Base-by-base conservation (phyloP, 2,888 invertebrate genomes). In the Stegana nigrithorax region DNA sequence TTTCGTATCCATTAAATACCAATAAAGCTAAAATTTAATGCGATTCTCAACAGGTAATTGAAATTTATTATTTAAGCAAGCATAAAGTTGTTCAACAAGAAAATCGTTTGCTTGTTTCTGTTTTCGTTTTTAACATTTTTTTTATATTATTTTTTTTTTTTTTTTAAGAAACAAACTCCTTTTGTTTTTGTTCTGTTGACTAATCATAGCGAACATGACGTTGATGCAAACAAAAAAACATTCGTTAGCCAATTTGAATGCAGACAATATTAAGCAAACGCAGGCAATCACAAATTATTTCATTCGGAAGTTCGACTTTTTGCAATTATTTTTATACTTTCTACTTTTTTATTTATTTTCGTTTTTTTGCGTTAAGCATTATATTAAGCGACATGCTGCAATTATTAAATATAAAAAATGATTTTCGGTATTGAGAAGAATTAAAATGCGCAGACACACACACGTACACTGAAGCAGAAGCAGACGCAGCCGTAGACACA, bases 301-400 rank as follows among this genome's bases (percentile, higher is more conserved):
- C n/a, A n/a, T n/a, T n/a, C n/a, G n/a, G n/a, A n/a, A n/a, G n/a
- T n/a, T n/a, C n/a, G n/a, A n/a, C n/a, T n/a, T n/a, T n/a, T n/a
- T n/a, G n/a, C n/a, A n/a, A n/a, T n/a, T n/a, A n/a, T n/a, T n/a
- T n/a, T n/a, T n/a, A n/a, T n/a, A n/a, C n/a, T n/a, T n/a, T n/a
- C n/a, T 73, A 62, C 53, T n/a, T n/a, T n/a, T n/a, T n/a, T n/a
- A n/a, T n/a, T n/a, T n/a, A n/a, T n/a, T n/a, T n/a, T n/a, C n/a
- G n/a, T n/a, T n/a, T n/a, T n/a, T n/a, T n/a, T n/a, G n/a, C n/a
- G n/a, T n/a, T n/a, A n/a, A n/a, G n/a, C n/a, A n/a, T n/a, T n/a
- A n/a, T n/a, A n/a, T n/a, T n/a, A n/a, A n/a, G 64, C 69, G 69
- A 69, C 72, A 72, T 65, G 69, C 65, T 71, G 68, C 70, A 73